Base-by-base conservation (phyloP, 2,797 vertebrate genomes). In the Saguinus oedipus region DNA sequence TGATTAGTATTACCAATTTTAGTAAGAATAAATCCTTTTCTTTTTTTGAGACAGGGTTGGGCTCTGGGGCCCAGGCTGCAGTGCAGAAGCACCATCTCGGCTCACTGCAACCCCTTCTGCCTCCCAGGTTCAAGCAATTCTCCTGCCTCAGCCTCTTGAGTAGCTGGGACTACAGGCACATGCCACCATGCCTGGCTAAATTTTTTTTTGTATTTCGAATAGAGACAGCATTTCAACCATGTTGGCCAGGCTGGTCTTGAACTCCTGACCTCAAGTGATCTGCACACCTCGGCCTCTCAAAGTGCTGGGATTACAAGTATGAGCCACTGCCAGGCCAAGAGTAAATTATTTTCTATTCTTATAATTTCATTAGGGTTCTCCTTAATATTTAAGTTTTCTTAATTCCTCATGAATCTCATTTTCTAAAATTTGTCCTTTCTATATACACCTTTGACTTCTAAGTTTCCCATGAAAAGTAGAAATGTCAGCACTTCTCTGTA, bases 391-490 rank as follows among this genome's bases (percentile, higher is more conserved):
- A 79, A 88, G 57, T 94, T 87, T 93, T 88, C 46, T 17, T 84
- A 86, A 86, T 70, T 91, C 12, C 26, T 96, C 36, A 88, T 48
- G 50, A 92, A 90, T 90, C 7, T 30, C 36, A 48, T 88, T 88
- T 92, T 94, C 81, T 97, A 88, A 85, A 96, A 88, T 61, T 42
- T 42, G 64, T 48, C n/a, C 64, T 59, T 94, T 94, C 90, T 78
- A 55, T 55, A 55, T 55, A 79, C 20, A 84, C 5, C 30, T 72
- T 76, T 96, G 64, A 90, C 76, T 82, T 92, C 48, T 59, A 92
- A 80, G 46, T 81, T 53, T 90, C 75, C 64, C 68, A 26, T 39
- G 24, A 44, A 76, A 91, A 86, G 72, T 7, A 88, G 83, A 92
- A 90, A 36, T 55, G 72, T 50, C 42, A 81, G 44, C 30, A 83